phyloP scores from a whole-genome alignment of 2,888 invertebrate genomes.

The Acleris literana region DNA sequence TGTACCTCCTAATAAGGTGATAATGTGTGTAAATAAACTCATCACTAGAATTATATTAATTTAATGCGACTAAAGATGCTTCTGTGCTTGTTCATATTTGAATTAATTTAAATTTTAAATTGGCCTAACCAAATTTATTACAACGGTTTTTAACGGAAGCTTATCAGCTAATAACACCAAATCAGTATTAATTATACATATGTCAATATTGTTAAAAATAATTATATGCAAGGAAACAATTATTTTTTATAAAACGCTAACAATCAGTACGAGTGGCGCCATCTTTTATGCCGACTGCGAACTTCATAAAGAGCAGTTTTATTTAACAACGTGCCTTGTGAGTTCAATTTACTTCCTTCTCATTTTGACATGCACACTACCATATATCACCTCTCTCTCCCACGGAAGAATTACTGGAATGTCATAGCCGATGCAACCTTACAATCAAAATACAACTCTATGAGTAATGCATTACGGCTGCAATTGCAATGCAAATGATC shows the following conservation, averaged over 20 bases:
- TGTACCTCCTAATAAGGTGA: not conserved
- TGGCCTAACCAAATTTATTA: not conserved
- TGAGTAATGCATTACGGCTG: slow-evolving; percentile 64
- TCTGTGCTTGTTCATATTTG: slow-evolving; percentile 5
- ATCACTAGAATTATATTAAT: slow-evolving; percentile 10
- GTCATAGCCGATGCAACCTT: slow-evolving; percentile 53
- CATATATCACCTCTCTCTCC: slow-evolving; percentile 58
- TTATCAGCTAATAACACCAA: not conserved
- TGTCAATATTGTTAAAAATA: not conserved
- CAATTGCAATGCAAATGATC: slow-evolving; percentile 71
- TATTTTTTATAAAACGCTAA: slow-evolving; percentile 1
- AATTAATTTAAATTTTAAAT: not conserved
- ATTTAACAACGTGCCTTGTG: slow-evolving; percentile 65
- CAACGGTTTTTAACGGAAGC: not conserved
- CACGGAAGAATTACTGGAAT: slow-evolving; percentile 52
- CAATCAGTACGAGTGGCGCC: slow-evolving; percentile 60
- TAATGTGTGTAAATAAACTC: slow-evolving; percentile 6
- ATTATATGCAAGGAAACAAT: not conserved
- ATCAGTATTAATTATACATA: not conserved
- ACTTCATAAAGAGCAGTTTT: slow-evolving; percentile 59
- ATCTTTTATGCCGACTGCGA: slow-evolving; percentile 64
- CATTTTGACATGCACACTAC: slow-evolving; percentile 52
- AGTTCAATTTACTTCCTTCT: slow-evolving; percentile 59
- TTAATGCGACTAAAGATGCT: slow-evolving; percentile 6
- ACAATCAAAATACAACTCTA: slow-evolving; percentile 69